phyloP scores from a whole-genome alignment of 2,113 vertebrate genomes.

The Gobiocypris rarus region DNA sequence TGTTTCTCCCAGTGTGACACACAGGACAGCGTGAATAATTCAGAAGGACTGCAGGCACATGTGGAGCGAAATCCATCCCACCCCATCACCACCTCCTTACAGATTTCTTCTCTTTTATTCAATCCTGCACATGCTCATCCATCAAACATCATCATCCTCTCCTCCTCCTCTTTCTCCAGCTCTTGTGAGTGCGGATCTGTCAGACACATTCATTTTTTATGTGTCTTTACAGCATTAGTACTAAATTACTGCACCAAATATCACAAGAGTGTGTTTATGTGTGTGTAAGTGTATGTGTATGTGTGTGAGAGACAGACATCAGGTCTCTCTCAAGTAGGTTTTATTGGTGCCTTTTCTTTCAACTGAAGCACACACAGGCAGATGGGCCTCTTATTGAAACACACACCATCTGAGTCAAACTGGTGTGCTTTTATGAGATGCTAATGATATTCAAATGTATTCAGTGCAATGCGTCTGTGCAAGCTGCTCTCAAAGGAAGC shows the following conservation, averaged over 20 bases:
- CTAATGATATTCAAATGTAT: slow-evolving; percentile 67
- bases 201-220: slow-evolving; percentile 53
- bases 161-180: background rate
- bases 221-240: slow-evolving; percentile 51
- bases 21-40: slow-evolving; percentile 74
- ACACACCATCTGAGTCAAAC: slow-evolving; percentile 65
- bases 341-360: background rate
- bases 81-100: background rate
- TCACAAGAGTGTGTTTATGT: background rate
- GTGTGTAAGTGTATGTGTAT: background rate
- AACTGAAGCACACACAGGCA: slow-evolving; percentile 41
- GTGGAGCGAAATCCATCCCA: background rate
- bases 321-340: background rate
- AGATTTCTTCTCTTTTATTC: background rate
- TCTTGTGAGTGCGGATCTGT: slow-evolving; percentile 39
- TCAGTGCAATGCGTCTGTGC: slow-evolving; percentile 58
- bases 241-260: slow-evolving; percentile 5
- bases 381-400: slow-evolving; percentile 56
- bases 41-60: slow-evolving; percentile 55
- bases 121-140: background rate
- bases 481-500: slow-evolving; percentile 51
- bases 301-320: background rate
- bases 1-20: slow-evolving; percentile 34
- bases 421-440: slow-evolving; percentile 69
- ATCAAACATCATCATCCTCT: slow-evolving; percentile 15